Conservation (phyloP, 1,140 invertebrate genomes). For the Hyposmocoma kahamanoa region DNA sequence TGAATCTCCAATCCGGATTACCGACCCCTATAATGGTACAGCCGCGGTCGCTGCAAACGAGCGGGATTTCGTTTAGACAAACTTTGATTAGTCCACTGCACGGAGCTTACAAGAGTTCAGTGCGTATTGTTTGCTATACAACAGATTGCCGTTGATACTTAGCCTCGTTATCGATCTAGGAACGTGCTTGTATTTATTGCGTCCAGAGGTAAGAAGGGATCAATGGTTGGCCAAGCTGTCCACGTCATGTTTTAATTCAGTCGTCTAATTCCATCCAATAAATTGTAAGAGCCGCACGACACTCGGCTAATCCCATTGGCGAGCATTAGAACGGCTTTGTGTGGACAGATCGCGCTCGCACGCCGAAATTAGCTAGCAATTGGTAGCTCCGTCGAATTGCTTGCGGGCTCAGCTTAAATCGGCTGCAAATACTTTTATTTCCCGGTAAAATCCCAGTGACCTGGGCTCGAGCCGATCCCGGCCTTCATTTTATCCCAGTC, state of each 20-base stretch:
- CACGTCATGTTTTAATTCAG: conserved; percentile 32
- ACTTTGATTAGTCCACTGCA: conserved; percentile 48
- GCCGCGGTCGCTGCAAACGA: conserved; percentile 47
- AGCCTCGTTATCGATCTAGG: no score
- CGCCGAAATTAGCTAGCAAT: conserved; percentile 70
- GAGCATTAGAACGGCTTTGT: conserved; percentile 68
- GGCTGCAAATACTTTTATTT: conserved; percentile 75
- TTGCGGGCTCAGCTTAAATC: conserved; percentile 66
- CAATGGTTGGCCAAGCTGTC: not conserved
- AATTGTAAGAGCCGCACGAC: conserved; percentile 57
- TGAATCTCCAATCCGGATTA: conserved; percentile 74
- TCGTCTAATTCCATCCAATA: conserved; percentile 60
- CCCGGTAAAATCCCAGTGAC: conserved; percentile 67
- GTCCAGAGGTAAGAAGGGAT: no score
- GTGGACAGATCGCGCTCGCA: conserved; percentile 64
- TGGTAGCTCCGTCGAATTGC: conserved; percentile 66
- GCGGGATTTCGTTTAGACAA: conserved; percentile 55
- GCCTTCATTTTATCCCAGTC: conserved; percentile 49
- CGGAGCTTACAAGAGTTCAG: not conserved
- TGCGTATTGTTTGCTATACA: not conserved
- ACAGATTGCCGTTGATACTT: no score
- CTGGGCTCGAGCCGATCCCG: conserved; percentile 50
- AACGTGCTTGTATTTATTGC: no score
- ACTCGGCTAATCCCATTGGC: conserved; percentile 67
- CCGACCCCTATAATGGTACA: conserved; percentile 49